Evolutionary conservation across 1,140 invertebrate genomes (phyloP).

Genomic region (Manduca sexta): DNA sequence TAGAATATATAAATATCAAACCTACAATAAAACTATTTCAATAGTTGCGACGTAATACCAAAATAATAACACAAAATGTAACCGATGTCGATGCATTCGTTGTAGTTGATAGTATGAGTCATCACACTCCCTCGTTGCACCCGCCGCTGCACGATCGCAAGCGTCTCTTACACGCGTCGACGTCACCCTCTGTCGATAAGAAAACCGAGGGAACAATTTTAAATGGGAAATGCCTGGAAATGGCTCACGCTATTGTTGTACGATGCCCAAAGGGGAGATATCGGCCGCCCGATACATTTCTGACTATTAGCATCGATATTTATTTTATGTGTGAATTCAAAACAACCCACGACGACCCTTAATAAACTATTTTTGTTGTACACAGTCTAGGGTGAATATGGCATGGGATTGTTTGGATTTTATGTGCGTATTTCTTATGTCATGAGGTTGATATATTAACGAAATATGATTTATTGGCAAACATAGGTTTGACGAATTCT

Average conservation of each 20-base stretch:
- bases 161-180: slow-evolving; percentile 34
- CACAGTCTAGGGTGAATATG: too few relatives aligned
- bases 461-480: too few relatives aligned
- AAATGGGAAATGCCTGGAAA: slow-evolving; percentile 64
- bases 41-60: too few relatives aligned
- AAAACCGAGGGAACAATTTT: slow-evolving; percentile 59
- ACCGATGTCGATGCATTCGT: neutral
- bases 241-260: slow-evolving; percentile 61
- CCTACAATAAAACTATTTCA: too few relatives aligned
- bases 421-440: too few relatives aligned
- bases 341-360: slow-evolving; percentile 24
- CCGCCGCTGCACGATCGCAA: slow-evolving; percentile 20
- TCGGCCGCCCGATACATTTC: slow-evolving; percentile 34
- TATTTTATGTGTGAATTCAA: slow-evolving; percentile 49
- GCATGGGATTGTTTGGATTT: too few relatives aligned
- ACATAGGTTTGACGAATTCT: too few relatives aligned
- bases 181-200: slow-evolving; percentile 47
- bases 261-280: slow-evolving; percentile 49
- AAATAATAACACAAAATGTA: too few relatives aligned
- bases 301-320: slow-evolving; percentile 48
- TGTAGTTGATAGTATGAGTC: slow-evolving; percentile 34
- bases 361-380: too few relatives aligned
- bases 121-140: slow-evolving; percentile 33
- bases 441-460: too few relatives aligned
- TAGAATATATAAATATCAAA: too few relatives aligned